Evolutionary conservation across 2,888 invertebrate species (phyloP).

Genomic region (Drosophila picticornis): DNA sequence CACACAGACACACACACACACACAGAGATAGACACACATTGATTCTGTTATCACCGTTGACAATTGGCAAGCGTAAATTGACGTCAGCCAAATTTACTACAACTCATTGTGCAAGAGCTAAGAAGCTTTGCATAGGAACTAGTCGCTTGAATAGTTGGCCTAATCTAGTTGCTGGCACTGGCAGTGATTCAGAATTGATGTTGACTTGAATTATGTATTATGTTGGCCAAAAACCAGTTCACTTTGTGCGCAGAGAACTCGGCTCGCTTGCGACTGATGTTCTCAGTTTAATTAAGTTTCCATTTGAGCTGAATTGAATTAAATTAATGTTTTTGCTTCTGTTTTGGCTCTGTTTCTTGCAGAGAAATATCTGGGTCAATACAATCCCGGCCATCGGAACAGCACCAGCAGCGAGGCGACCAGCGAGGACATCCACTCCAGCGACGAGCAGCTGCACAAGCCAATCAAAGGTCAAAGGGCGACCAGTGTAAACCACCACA

Average conservation of each 20-base stretch:
- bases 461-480: slow-evolving; percentile 11
- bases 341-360: slow-evolving; percentile 4
- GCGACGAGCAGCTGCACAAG: slow-evolving; percentile 75
- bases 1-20: slow-evolving; percentile 12
- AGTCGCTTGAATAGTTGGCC: not conserved
- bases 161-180: not conserved
- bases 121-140: not conserved
- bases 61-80: slow-evolving; percentile 55
- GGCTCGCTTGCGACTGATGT: not conserved
- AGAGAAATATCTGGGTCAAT: slow-evolving; percentile 72
- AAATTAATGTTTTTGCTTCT: not conserved
- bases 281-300: not conserved
- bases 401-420: slow-evolving; percentile 81
- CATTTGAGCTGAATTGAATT: not conserved
- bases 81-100: slow-evolving; percentile 46
- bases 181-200: not conserved
- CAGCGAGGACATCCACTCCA: slow-evolving; percentile 79
- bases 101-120: slow-evolving; percentile 11
- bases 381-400: slow-evolving; percentile 80
- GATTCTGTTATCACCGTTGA: slow-evolving; percentile 39
- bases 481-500: slow-evolving; percentile 25
- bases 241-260: not conserved
- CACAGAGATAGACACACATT: slow-evolving; percentile 1
- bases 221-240: not conserved
- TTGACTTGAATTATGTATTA: not conserved